Percentiles rank a stretch among this genome's conserved stretches.
Evolutionary conservation across 2,797 vertebrate genomes (phyloP).

Genomic region (Setipinna tenuifilis): DNA sequence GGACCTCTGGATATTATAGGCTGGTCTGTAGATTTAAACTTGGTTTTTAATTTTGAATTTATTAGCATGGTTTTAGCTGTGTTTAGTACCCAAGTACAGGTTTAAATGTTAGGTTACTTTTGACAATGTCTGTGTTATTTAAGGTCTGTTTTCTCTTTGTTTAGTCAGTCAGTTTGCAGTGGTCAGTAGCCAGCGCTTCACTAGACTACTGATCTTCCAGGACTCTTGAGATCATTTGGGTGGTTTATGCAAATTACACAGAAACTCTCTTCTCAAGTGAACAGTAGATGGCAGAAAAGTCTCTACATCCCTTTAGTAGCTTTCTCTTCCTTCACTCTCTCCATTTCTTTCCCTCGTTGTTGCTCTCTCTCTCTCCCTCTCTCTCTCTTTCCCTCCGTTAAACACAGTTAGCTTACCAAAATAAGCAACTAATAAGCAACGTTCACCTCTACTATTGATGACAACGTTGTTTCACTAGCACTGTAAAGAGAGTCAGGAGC

Average conservation of each 20-base stretch:
- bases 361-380: neutral
- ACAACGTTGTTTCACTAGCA: neutral
- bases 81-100: neutral
- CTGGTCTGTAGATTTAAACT: too few species aligned
- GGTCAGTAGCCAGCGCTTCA: neutral
- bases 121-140: neutral
- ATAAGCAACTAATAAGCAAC: neutral
- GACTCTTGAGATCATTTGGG: neutral
- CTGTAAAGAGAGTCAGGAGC: neutral
- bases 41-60: neutral
- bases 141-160: neutral
- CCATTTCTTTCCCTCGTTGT: too few species aligned
- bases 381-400: neutral
- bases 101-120: neutral
- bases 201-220: neutral
- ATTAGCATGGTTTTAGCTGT: neutral
- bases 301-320: neutral
- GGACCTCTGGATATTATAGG: neutral
- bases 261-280: neutral
- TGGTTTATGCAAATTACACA: neutral
- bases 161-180: neutral
- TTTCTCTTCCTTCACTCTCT: neutral
- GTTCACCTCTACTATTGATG: neutral
- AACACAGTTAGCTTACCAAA: neutral
- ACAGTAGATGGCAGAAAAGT: constrained; percentile 12